Evolutionary conservation across 2,113 vertebrate genomes (phyloP).

Genomic region (Riparia riparia): DNA sequence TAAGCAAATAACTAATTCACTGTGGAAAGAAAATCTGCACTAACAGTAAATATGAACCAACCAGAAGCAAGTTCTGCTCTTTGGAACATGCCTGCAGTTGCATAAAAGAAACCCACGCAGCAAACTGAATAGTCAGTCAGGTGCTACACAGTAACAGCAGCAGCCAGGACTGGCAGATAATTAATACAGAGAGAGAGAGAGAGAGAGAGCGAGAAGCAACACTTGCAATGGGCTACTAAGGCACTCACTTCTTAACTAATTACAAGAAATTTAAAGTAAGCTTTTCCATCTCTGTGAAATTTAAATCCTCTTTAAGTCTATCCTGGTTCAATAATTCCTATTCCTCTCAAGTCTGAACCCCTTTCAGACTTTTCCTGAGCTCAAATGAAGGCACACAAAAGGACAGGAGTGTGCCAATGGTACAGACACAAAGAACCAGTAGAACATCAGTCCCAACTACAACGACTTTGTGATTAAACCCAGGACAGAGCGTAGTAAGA

Average conservation of each 20-base stretch:
- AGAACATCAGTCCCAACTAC: background rate
- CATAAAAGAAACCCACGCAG: background rate
- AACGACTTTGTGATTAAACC: background rate
- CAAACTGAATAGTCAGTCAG: background rate
- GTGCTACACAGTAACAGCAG: background rate
- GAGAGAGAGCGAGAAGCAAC: background rate
- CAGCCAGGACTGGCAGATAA: background rate
- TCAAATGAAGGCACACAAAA: background rate
- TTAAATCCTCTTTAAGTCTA: background rate
- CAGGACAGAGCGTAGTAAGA: background rate
- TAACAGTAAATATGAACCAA: background rate
- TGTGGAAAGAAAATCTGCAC: background rate
- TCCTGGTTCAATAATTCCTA: background rate
- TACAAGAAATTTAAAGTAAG: background rate
- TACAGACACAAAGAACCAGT: background rate
- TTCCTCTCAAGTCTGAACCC: background rate
- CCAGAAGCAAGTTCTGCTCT: background rate
- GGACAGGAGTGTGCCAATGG: fast-evolving
- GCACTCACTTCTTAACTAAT: background rate
- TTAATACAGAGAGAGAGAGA: background rate
- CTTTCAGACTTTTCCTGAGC: background rate
- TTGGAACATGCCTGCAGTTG: background rate
- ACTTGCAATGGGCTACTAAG: background rate
- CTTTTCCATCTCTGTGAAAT: background rate
- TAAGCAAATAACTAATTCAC: background rate